phyloP scores from a whole-genome alignment of 2,888 invertebrate species.

The Malthinus flaveolus region DNA sequence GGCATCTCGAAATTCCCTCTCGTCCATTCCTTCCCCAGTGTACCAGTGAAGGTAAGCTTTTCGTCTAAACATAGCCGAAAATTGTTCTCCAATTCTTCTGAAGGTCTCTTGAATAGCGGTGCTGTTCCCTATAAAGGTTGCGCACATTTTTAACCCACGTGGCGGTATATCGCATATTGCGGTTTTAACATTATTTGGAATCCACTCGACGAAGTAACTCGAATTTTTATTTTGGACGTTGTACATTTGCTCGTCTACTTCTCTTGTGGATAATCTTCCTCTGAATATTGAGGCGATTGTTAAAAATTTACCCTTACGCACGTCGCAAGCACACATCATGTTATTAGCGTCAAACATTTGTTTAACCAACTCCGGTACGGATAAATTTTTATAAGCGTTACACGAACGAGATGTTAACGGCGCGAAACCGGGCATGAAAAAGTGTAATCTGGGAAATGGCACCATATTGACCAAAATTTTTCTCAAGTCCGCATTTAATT shows the following conservation, averaged over 20 bases:
- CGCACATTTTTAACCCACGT: conserved; percentile 53
- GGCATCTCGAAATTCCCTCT: conserved; percentile 74
- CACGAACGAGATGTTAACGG: conserved; percentile 62
- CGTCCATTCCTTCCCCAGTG: conserved; percentile 74
- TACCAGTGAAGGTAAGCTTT: conserved; percentile 82
- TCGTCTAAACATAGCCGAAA: conserved; percentile 67
- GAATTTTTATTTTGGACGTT: conserved; percentile 69
- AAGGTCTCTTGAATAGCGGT: conserved; percentile 80
- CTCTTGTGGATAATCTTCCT: conserved; percentile 70
- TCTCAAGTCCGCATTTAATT: conserved; percentile 68
- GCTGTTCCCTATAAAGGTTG: conserved; percentile 62
- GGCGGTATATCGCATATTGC: conserved; percentile 74
- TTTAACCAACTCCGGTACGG: conserved; percentile 77
- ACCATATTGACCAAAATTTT: conserved; percentile 67
- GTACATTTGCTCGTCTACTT: conserved; percentile 64
- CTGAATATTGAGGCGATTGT: conserved; percentile 82
- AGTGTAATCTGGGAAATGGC: conserved; percentile 68
- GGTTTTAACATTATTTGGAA: conserved; percentile 73
- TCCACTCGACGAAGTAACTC: conserved; percentile 69
- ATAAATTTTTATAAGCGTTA: conserved; percentile 72
- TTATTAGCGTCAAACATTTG: conserved; percentile 85
- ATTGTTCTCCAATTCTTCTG: conserved; percentile 58
- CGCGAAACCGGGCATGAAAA: conserved; percentile 69
- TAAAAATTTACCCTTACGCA: conserved; percentile 75
- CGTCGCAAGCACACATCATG: conserved; percentile 90